Conservation (phyloP, 2,113 vertebrate genomes). For the Peromyscus leucopus region DNA sequence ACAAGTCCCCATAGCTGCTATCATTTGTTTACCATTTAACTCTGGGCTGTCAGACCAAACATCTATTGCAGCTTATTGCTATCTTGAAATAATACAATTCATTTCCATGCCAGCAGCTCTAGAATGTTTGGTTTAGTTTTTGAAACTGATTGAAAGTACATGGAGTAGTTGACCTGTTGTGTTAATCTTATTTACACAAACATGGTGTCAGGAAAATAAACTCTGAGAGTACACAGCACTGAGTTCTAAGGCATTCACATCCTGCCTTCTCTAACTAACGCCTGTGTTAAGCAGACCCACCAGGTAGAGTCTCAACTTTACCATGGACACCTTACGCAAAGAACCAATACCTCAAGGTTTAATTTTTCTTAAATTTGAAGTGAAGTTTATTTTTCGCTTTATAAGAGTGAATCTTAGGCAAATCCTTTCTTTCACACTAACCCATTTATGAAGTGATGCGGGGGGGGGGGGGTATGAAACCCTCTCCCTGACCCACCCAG, state of each 20-base stretch:
- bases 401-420: not conserved
- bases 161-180: constrained; percentile 74
- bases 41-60: constrained; percentile 39
- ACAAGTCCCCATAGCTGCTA: not conserved
- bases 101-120: constrained; percentile 67
- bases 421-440: not conserved
- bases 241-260: constrained; percentile 40
- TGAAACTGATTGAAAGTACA: constrained; percentile 76
- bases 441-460: not conserved
- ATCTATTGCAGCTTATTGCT: constrained; percentile 54
- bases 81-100: constrained; percentile 57
- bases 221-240: constrained; percentile 48
- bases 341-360: not conserved
- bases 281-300: not conserved
- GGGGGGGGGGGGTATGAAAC: not conserved
- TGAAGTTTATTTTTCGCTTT: constrained; percentile 29
- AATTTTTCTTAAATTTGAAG: constrained; percentile 48
- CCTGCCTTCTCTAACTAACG: not conserved
- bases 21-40: constrained; percentile 37
- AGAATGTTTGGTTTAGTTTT: constrained; percentile 73
- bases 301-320: constrained; percentile 12
- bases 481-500: too few species aligned
- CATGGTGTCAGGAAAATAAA: constrained; percentile 67
- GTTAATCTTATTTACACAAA: constrained; percentile 83
- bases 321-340: not conserved